A percentile compares a stretch with the other conserved stretches of the same genome.
Evolutionary conservation across 2,113 vertebrate species (phyloP).

Genomic region (Junco hyemalis): DNA sequence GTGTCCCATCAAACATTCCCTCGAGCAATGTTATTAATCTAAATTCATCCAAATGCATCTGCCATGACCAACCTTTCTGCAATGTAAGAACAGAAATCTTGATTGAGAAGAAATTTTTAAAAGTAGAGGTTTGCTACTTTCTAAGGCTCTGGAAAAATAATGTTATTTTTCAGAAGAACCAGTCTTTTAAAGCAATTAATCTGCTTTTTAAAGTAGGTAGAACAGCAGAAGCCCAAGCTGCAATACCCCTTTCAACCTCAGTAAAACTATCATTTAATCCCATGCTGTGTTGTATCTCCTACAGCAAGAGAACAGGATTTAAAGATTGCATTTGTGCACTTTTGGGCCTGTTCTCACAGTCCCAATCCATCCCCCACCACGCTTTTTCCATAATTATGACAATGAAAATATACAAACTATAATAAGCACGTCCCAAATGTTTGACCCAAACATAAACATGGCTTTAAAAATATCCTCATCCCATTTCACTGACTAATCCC

Average conservation of each 20-base stretch:
- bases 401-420: background rate
- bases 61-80: background rate
- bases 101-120: background rate
- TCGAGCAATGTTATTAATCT: background rate
- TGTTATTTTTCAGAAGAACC: background rate
- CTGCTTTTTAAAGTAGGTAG: background rate
- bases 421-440: background rate
- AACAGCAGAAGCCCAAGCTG: background rate
- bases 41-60: background rate
- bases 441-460: background rate
- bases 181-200: background rate
- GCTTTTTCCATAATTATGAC: background rate
- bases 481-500: background rate
- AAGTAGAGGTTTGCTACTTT: background rate
- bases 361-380: background rate
- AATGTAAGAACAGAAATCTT: background rate
- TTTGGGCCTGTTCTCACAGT: background rate
- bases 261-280: background rate
- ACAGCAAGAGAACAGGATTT: background rate
- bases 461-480: background rate
- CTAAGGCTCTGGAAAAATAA: background rate
- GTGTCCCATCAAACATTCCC: constrained; percentile 18
- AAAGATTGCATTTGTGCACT: background rate
- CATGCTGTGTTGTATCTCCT: background rate
- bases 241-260: background rate